Evolutionary conservation across 2,797 vertebrate species (phyloP).

Genomic region (Myotis planiceps): DNA sequence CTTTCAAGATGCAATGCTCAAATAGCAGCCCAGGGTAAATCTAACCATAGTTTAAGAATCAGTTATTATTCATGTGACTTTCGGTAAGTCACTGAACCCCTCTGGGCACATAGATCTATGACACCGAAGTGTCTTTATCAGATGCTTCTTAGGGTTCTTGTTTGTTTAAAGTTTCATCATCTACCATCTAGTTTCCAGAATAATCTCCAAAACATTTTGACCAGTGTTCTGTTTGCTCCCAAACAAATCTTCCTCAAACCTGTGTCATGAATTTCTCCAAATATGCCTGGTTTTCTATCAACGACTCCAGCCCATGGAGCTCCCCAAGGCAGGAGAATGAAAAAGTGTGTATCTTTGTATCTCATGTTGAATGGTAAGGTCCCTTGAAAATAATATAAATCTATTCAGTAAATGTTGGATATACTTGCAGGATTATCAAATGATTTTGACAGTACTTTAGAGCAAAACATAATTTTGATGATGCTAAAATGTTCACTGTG

Average conservation of each 20-base stretch:
- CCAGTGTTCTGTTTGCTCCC: not conserved
- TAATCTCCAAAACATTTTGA: not conserved
- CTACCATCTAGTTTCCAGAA: not conserved
- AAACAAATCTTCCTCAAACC: not conserved
- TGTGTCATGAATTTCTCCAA: not conserved
- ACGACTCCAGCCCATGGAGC: too few relatives aligned
- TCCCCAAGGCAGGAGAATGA: not conserved
- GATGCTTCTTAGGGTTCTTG: not conserved
- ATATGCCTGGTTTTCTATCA: not conserved
- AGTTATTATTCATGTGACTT: not conserved
- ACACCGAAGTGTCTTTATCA: not conserved
- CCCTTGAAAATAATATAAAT: not conserved
- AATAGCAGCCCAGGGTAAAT: not conserved
- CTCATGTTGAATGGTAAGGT: not conserved
- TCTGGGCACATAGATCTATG: not conserved
- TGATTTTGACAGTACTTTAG: not conserved
- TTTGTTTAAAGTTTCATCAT: not conserved
- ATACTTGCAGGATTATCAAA: not conserved
- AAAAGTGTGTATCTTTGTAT: not conserved
- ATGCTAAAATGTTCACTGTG: not conserved
- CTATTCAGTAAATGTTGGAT: not conserved
- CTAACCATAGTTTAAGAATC: not conserved
- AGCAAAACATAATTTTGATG: not conserved
- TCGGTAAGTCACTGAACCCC: not conserved
- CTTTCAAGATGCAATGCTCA: not conserved